Base-by-base conservation (phyloP, 2,113 vertebrate genomes). In the Limnothrissa miodon region DNA sequence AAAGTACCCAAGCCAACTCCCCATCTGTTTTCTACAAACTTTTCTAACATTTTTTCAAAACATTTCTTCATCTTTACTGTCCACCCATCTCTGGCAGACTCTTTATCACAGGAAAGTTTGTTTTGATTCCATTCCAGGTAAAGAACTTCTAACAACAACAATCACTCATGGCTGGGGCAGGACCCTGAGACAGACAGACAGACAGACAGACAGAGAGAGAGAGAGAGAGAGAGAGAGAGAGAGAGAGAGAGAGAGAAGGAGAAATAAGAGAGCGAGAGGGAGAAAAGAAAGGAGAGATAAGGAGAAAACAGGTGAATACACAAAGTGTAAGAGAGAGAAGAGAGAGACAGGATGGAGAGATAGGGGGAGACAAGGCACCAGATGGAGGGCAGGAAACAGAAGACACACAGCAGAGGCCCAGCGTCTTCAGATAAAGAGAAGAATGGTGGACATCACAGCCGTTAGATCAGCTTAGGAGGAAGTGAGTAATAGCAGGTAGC, bases 41-140 rank as follows among this genome's bases (percentile, higher is more conserved):
- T n/a, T n/a, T n/a, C n/a, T n/a, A n/a, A n/a, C 42, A 2, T 42
- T 42, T 25, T 66, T 13, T 13, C 29, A 66, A 33, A 25, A 1
- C 59, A 1, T 15, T 13, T 9, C 11, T 66, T 33, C 29, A 1
- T 19, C 66, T 74, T 36, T 25, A 62, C 23, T 25, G 29, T 74
- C 29, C 11, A 5, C 33, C 33, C 29, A 15, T 74, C 33, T 33
- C 15, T 36, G 33, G 66, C 66, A 74, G 10, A 36, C 25, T 74
- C 29, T 74, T 29, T 36, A 23, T 36, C 29, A 13, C 11, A 33
- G 29, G 33, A 36, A 74, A 74, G 66, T 74, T 74, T 74, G 66
- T 74, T 74, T 74, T 74, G 66, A 74, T 74, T 74, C 36, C 13
- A 10, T 36, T 74, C 66, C 29, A 17, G 66, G 33, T 74, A 74